Evolutionary conservation across 2,113 vertebrate species (phyloP).

Genomic region (Amblyopsis rosae): DNA sequence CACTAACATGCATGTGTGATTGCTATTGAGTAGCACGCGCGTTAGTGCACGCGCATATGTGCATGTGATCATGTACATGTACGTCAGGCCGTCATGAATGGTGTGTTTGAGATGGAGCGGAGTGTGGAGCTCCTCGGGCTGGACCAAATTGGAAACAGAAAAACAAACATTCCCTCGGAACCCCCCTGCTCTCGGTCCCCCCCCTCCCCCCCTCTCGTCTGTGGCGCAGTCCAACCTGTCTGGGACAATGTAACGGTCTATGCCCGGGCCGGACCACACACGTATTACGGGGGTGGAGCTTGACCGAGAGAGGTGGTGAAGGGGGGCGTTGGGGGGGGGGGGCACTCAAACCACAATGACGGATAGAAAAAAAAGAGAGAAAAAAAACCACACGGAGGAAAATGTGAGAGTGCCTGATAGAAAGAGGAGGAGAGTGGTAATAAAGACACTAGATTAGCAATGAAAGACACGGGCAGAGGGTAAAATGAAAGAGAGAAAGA

Average conservation of each 20-base stretch:
- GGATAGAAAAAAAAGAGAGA: slow-evolving; percentile 29
- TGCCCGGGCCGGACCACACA: slow-evolving; percentile 73
- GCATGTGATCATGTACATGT: slow-evolving; percentile 19
- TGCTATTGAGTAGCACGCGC: neutral
- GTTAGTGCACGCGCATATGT: neutral
- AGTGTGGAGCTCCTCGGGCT: slow-evolving; percentile 74
- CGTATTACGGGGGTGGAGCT: slow-evolving; percentile 23
- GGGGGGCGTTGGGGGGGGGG: neutral
- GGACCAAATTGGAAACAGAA: slow-evolving; percentile 79
- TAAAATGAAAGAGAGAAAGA: slow-evolving; percentile 9
- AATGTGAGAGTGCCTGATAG: slow-evolving; percentile 42
- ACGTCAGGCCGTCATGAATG: slow-evolving; percentile 76
- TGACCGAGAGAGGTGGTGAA: slow-evolving; percentile 26
- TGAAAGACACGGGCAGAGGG: slow-evolving; percentile 1
- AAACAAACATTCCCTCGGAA: slow-evolving; percentile 75
- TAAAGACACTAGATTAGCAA: slow-evolving; percentile 12
- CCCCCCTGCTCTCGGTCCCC: slow-evolving; percentile 33
- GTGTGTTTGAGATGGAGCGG: slow-evolving; percentile 74
- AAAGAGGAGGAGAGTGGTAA: slow-evolving; percentile 8
- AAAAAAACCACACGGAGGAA: slow-evolving; percentile 55
- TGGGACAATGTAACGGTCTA: slow-evolving; percentile 77
- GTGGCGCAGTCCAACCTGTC: slow-evolving; percentile 71
- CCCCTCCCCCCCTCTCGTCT: slow-evolving; percentile 11
- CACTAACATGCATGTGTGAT: slow-evolving; percentile 4
- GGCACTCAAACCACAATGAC: slow-evolving; percentile 44